These are phyloP conservation scores for Channallabes apus DNA, from an alignment of 2,797 vertebrate genomes.

Conservation along the genomic window DNA sequence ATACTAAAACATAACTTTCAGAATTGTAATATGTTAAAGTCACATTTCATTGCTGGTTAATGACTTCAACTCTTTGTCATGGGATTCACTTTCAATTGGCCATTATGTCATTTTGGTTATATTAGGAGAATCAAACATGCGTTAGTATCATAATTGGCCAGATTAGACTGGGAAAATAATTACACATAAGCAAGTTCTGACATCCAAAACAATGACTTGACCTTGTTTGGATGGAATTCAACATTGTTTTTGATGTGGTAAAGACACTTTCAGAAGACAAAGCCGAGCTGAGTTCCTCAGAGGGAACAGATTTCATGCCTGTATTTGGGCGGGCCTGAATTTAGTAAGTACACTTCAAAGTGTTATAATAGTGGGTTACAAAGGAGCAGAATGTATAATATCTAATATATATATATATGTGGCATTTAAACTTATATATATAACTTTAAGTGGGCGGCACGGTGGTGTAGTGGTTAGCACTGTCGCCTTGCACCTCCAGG, in stretches of 20 bases:
- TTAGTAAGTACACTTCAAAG: not conserved
- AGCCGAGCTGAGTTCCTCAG: not conserved
- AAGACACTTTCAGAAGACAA: not conserved
- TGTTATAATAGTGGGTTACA: not conserved
- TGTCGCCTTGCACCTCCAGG: too few relatives aligned
- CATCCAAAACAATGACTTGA: not conserved
- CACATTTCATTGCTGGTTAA: not conserved
- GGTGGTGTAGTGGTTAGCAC: too few relatives aligned
- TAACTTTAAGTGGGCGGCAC: too few relatives aligned
- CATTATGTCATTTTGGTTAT: not conserved
- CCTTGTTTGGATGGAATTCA: not conserved
- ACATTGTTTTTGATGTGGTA: not conserved
- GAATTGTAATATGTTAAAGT: too few relatives aligned
- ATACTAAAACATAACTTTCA: not conserved
- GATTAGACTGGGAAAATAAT: conserved; percentile 2
- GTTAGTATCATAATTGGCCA: not conserved
- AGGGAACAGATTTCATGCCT: not conserved
- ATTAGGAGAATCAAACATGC: not conserved
- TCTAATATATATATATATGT: too few relatives aligned
- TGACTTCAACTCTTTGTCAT: not conserved
- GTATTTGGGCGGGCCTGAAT: not conserved
- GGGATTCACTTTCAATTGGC: not conserved
- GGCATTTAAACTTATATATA: too few relatives aligned
- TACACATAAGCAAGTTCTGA: not conserved
- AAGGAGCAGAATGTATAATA: not conserved